These are phyloP conservation scores for Nothocercus nigrocapillus DNA, from an alignment of 2,113 vertebrate species.

Conservation along the genomic window DNA sequence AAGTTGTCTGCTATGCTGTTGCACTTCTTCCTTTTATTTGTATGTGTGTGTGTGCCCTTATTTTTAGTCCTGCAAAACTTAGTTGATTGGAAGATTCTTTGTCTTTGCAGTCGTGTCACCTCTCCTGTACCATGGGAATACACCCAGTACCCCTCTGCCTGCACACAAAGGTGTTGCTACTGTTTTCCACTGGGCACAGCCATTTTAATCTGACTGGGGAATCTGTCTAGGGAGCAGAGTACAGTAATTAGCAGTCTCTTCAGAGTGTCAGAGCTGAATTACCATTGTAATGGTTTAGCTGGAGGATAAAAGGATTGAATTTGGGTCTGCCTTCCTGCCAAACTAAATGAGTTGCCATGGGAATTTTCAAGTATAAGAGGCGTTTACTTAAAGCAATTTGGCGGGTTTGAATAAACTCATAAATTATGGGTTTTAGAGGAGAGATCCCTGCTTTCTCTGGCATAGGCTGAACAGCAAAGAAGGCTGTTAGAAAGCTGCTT, in stretches of 20 bases:
- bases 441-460: slow-evolving; percentile 68
- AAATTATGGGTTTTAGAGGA: slow-evolving; percentile 77
- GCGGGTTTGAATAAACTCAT: slow-evolving; percentile 82
- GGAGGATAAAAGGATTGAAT: slow-evolving; percentile 83
- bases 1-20: not conserved
- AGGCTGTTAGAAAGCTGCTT: slow-evolving; percentile 71
- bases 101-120: not conserved
- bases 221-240: slow-evolving; percentile 75
- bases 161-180: slow-evolving; percentile 56
- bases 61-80: not conserved
- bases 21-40: not conserved
- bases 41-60: not conserved
- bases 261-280: slow-evolving; percentile 79
- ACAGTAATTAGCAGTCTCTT: slow-evolving; percentile 83
- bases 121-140: not conserved
- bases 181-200: slow-evolving; percentile 22
- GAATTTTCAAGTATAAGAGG: slow-evolving; percentile 83
- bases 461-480: slow-evolving; percentile 65
- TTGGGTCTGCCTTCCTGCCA: slow-evolving; percentile 80
- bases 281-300: slow-evolving; percentile 83
- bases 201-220: slow-evolving; percentile 77
- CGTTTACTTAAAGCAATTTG: slow-evolving; percentile 81
- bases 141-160: not conserved
- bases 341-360: slow-evolving; percentile 83
- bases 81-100: not conserved